phyloP scores from a whole-genome alignment of 92 coral and sea anemone species.

The Bergia puertoricense region DNA sequence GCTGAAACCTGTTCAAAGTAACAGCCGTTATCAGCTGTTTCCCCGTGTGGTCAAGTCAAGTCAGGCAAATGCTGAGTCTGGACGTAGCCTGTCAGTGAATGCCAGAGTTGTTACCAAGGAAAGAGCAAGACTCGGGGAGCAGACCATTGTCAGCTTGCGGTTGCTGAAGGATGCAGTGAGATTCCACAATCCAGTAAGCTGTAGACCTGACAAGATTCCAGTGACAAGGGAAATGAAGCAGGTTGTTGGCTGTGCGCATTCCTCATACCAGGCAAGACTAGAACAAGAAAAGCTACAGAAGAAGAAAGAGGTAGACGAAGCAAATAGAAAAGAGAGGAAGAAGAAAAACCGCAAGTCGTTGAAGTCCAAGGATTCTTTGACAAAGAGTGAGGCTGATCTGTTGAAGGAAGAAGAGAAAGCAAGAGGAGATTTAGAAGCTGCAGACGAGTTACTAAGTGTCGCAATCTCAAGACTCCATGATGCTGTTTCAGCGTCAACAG shows the following conservation, averaged over 20 bases:
- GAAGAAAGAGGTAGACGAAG: conserved; percentile 12
- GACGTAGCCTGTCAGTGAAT: conserved; percentile 2
- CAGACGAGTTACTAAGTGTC: too few species aligned
- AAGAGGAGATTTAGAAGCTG: too few species aligned
- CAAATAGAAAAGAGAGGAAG: conserved; percentile 19
- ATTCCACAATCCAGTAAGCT: conserved; percentile 62
- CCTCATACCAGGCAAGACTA: conserved; percentile 30
- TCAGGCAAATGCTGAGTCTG: not conserved
- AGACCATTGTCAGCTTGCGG: conserved; percentile 52
- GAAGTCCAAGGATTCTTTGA: too few species aligned
- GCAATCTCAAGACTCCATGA: conserved; percentile 27
- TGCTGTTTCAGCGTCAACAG: conserved; percentile 53
- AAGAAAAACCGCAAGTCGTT: too few species aligned
- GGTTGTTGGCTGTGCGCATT: conserved; percentile 54
- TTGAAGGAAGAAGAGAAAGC: too few species aligned
- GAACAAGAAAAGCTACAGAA: conserved; percentile 49
- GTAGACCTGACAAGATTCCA: conserved; percentile 52
- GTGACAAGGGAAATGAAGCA: conserved; percentile 46
- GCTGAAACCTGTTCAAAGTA: too few species aligned
- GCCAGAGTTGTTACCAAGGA: conserved; percentile 46
- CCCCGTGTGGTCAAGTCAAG: too few species aligned
- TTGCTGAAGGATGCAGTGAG: conserved; percentile 3
- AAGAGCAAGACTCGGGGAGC: conserved; percentile 36
- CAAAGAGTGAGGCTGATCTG: too few species aligned
- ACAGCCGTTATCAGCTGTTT: too few species aligned